These are phyloP conservation scores for Megathymus violae DNA, from an alignment of 1,140 invertebrate genomes.

Conservation along the genomic window DNA sequence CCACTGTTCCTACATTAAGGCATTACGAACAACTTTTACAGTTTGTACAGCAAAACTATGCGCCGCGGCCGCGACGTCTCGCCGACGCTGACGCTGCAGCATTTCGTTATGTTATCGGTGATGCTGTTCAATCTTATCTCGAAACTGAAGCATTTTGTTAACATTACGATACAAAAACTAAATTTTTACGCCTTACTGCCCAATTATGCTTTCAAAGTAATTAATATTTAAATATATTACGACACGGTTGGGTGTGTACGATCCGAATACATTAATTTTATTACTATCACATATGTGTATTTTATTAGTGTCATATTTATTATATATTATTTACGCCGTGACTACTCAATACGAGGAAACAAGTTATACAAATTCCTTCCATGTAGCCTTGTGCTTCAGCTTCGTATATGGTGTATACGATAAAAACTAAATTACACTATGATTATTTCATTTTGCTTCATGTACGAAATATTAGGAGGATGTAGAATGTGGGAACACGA, in stretches of 20 bases:
- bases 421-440: no score
- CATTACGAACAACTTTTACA: slow-evolving; percentile 43
- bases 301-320: background rate
- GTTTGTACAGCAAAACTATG: slow-evolving; percentile 21
- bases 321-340: background rate
- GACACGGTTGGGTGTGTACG: background rate
- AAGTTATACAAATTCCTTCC: no score
- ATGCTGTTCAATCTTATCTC: background rate
- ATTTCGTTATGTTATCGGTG: background rate
- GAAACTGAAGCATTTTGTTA: background rate
- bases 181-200: background rate
- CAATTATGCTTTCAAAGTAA: background rate
- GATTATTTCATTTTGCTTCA: background rate
- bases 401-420: no score
- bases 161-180: background rate
- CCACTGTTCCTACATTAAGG: slow-evolving; percentile 61
- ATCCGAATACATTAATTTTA: background rate
- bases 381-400: no score
- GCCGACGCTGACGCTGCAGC: background rate
- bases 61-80: background rate
- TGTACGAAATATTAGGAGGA: background rate
- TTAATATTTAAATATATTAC: background rate
- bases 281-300: background rate
- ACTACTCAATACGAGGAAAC: background rate
- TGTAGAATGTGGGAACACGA: background rate